These are phyloP conservation scores for Myotis myotis DNA, from an alignment of 2,797 vertebrate species.

Conservation along the genomic window DNA sequence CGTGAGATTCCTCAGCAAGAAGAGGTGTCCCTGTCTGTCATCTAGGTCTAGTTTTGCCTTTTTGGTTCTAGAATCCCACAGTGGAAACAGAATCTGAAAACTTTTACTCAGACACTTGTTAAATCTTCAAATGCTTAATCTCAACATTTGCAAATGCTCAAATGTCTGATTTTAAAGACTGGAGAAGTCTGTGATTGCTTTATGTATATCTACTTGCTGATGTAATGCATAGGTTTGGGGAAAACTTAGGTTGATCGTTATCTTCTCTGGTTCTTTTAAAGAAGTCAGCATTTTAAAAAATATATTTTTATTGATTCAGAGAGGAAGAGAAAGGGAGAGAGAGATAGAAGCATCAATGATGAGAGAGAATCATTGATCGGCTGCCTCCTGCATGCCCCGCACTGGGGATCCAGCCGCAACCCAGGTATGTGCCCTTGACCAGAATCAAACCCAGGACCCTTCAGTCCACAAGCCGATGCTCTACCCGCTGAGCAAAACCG, in stretches of 20 bases:
- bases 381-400: too few relatives aligned
- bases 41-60: not conserved
- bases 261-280: conserved; percentile 12
- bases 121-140: not conserved
- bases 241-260: not conserved
- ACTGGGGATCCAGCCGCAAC: too few relatives aligned
- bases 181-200: not conserved
- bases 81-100: conserved; percentile 26
- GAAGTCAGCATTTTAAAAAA: not conserved
- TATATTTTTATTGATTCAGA: too few relatives aligned
- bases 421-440: too few relatives aligned
- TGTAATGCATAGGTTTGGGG: not conserved
- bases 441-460: too few relatives aligned
- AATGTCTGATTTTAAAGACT: not conserved
- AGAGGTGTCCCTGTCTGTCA: not conserved
- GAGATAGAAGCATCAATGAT: too few relatives aligned
- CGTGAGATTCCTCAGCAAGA: not conserved
- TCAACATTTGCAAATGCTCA: not conserved
- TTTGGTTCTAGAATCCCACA: not conserved
- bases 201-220: not conserved
- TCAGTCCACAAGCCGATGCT: too few relatives aligned
- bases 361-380: too few relatives aligned
- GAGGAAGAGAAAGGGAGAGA: too few relatives aligned
- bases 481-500: too few relatives aligned
- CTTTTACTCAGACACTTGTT: not conserved